Conservation (phyloP, 2,113 vertebrate species). For the Sylvietta virens region DNA sequence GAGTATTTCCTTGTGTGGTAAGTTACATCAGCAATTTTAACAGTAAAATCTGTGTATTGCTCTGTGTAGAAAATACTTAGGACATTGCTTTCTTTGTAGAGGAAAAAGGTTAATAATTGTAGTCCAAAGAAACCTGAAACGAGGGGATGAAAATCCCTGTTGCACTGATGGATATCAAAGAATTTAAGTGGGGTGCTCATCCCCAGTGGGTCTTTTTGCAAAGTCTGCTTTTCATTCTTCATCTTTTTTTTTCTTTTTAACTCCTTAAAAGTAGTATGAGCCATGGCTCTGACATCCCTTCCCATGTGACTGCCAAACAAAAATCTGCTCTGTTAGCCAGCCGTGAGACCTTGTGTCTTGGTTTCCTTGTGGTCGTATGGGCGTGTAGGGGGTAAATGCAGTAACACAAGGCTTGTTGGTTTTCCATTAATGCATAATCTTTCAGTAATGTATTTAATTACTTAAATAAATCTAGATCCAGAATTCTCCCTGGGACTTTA, state of each 20-base stretch:
- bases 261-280: neutral
- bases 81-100: neutral
- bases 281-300: neutral
- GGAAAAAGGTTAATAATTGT: neutral
- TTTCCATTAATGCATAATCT: neutral
- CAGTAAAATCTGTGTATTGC: neutral
- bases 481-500: neutral
- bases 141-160: neutral
- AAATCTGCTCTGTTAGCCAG: neutral
- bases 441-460: neutral
- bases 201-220: neutral
- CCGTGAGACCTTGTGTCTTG: neutral
- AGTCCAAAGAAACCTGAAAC: neutral
- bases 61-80: neutral
- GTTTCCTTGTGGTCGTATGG: neutral
- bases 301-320: neutral
- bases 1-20: neutral
- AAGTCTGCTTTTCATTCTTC: neutral
- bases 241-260: neutral
- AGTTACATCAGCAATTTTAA: neutral
- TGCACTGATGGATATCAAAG: neutral
- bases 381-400: neutral
- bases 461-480: neutral
- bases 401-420: neutral
- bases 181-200: neutral